These are phyloP conservation scores for Anomalospiza imberbis DNA, from an alignment of 2,797 vertebrate genomes.

Conservation along the genomic window DNA sequence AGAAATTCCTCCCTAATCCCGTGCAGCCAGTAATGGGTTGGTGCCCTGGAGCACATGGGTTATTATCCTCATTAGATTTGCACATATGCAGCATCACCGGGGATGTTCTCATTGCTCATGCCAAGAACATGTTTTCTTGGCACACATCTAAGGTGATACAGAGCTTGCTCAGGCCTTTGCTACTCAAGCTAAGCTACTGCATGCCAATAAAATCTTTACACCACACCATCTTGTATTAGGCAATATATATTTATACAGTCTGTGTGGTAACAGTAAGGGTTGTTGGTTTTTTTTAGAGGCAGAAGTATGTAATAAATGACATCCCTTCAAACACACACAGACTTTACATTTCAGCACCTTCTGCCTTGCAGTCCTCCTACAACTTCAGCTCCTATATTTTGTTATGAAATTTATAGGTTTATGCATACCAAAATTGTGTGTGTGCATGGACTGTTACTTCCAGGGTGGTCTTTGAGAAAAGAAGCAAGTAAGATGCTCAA, in stretches of 20 bases:
- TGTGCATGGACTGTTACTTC: slow-evolving; percentile 31
- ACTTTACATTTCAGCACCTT: slow-evolving; percentile 59
- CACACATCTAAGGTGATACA: slow-evolving; percentile 17
- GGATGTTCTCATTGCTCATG: slow-evolving; percentile 42
- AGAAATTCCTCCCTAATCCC: slow-evolving; percentile 45
- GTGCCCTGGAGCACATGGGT: not conserved
- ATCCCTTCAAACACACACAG: slow-evolving; percentile 56
- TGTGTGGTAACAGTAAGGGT: slow-evolving; percentile 53
- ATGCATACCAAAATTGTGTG: slow-evolving; percentile 57
- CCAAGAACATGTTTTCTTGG: slow-evolving; percentile 52
- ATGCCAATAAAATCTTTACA: slow-evolving; percentile 56
- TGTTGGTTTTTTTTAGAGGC: slow-evolving; percentile 30
- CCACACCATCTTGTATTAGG: slow-evolving; percentile 20
- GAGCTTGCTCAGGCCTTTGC: slow-evolving; percentile 39
- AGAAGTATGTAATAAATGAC: slow-evolving; percentile 61
- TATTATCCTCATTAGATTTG: slow-evolving; percentile 58
- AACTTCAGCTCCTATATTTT: slow-evolving; percentile 55
- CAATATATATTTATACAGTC: slow-evolving; percentile 43
- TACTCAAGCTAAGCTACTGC: slow-evolving; percentile 28
- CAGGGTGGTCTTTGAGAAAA: slow-evolving; percentile 68
- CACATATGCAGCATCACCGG: slow-evolving; percentile 11
- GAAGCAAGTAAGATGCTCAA: slow-evolving; percentile 64
- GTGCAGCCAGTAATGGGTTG: slow-evolving; percentile 13
- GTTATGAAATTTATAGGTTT: slow-evolving; percentile 64
- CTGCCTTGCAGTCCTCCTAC: slow-evolving; percentile 61